phyloP scores from a whole-genome alignment of 2,797 vertebrate species.

The Nannoperca obscura region DNA sequence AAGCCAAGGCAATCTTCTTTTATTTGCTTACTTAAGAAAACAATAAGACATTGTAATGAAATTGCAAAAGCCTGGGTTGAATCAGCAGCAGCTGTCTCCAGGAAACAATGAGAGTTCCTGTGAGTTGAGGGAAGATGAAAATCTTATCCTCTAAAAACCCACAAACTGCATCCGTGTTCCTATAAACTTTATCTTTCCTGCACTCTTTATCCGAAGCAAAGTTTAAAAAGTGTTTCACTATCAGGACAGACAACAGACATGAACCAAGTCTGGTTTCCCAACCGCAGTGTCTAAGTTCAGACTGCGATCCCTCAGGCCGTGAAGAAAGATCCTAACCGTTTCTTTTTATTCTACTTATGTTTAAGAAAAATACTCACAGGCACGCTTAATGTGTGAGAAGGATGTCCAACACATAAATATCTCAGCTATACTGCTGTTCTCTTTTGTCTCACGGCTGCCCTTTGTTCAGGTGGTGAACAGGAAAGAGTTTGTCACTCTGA shows the following conservation, averaged over 20 bases:
- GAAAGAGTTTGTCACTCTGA: slow-evolving; percentile 25
- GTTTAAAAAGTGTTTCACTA: slow-evolving; percentile 19
- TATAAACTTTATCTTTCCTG: slow-evolving; percentile 14
- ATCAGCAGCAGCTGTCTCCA: background rate
- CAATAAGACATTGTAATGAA: background rate
- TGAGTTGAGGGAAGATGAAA: background rate
- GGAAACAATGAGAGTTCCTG: background rate
- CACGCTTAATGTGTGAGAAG: background rate
- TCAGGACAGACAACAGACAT: slow-evolving; percentile 25
- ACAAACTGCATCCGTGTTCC: background rate
- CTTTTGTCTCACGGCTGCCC: background rate
- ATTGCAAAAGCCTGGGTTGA: background rate
- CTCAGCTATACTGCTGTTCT: too few relatives aligned
- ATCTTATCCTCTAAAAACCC: slow-evolving; percentile 5
- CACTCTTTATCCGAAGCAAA: background rate
- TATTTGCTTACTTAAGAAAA: background rate
- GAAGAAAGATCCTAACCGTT: background rate
- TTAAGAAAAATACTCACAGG: background rate
- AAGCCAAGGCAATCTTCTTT: background rate
- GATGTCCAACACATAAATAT: background rate
- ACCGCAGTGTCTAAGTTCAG: background rate
- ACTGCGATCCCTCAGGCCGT: background rate
- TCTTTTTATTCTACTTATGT: background rate
- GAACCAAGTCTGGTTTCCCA: slow-evolving; percentile 31
- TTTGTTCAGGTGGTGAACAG: slow-evolving; percentile 14